Evolutionary conservation across 2,888 invertebrate genomes (phyloP).

Genomic region (Hydraecia micacea): DNA sequence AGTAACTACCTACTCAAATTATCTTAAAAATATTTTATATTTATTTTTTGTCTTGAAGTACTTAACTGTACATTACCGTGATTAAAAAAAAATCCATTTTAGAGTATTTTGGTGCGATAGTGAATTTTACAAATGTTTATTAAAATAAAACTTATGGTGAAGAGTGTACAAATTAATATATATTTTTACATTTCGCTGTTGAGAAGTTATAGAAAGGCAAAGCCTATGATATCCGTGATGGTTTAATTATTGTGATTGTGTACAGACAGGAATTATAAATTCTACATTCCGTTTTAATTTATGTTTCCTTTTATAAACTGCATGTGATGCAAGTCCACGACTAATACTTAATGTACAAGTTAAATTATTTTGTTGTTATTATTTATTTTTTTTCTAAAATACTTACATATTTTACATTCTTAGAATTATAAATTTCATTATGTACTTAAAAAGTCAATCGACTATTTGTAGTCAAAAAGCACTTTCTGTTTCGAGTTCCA

Average conservation of each 20-base stretch:
- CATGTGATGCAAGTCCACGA: slow-evolving; percentile 90
- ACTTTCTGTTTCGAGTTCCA: slow-evolving; percentile 73
- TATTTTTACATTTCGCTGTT: slow-evolving; percentile 90
- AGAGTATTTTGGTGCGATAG: slow-evolving; percentile 90
- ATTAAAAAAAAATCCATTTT: slow-evolving; percentile 79
- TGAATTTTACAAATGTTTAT: slow-evolving; percentile 89
- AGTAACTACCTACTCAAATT: slow-evolving; percentile 82
- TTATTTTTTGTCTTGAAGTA: slow-evolving; percentile 83
- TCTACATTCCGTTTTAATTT: slow-evolving; percentile 89
- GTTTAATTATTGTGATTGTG: slow-evolving; percentile 88
- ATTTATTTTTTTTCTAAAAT: slow-evolving; percentile 72
- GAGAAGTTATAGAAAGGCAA: slow-evolving; percentile 86
- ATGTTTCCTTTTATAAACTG: slow-evolving; percentile 80
- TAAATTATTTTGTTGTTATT: slow-evolving; percentile 79
- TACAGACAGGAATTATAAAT: slow-evolving; percentile 89
- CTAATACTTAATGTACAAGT: slow-evolving; percentile 87
- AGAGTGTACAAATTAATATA: slow-evolving; percentile 90
- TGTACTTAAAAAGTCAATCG: slow-evolving; percentile 79
- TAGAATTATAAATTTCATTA: slow-evolving; percentile 69
- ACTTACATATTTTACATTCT: slow-evolving; percentile 65
- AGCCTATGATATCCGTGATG: slow-evolving; percentile 88
- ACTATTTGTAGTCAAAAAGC: slow-evolving; percentile 69
- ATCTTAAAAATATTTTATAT: slow-evolving; percentile 78
- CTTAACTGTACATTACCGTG: slow-evolving; percentile 84
- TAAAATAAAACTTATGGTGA: slow-evolving; percentile 79